phyloP scores from a whole-genome alignment of 2,888 invertebrate species.

The Tetranychus truncatus region DNA sequence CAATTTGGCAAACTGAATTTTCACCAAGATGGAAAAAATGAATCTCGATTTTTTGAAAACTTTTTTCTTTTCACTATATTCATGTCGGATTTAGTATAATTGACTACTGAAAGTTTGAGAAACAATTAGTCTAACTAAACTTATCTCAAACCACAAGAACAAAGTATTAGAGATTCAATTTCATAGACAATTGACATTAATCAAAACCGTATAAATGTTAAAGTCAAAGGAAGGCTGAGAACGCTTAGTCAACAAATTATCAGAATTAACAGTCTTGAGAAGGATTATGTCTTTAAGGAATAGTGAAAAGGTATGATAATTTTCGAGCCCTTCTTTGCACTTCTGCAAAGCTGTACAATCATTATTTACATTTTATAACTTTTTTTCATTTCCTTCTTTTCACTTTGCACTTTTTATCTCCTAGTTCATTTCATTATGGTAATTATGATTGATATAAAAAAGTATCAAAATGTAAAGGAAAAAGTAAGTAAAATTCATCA shows the following conservation, averaged over 20 bases:
- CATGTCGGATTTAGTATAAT: no score
- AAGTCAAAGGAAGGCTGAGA: not conserved
- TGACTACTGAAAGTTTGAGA: not conserved
- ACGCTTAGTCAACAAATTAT: not conserved
- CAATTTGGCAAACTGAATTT: no score
- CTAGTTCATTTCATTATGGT: not conserved
- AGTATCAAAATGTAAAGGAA: not conserved
- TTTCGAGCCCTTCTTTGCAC: not conserved
- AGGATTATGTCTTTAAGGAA: not conserved
- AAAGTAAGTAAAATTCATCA: not conserved
- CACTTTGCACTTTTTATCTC: not conserved
- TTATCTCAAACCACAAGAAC: not conserved
- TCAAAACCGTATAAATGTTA: not conserved
- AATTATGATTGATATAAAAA: not conserved
- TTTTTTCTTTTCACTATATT: no score
- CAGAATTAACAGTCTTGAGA: not conserved
- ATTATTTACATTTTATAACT: not conserved
- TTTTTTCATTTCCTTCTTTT: not conserved
- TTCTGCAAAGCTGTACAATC: not conserved
- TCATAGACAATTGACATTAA: not conserved
- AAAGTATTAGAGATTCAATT: not conserved
- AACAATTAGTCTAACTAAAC: not conserved
- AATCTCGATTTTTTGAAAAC: no score
- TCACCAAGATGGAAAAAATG: no score
- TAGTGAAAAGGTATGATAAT: not conserved